phyloP scores from a whole-genome alignment of 2,888 invertebrate species.

The Rhaphigaster nebulosa region DNA sequence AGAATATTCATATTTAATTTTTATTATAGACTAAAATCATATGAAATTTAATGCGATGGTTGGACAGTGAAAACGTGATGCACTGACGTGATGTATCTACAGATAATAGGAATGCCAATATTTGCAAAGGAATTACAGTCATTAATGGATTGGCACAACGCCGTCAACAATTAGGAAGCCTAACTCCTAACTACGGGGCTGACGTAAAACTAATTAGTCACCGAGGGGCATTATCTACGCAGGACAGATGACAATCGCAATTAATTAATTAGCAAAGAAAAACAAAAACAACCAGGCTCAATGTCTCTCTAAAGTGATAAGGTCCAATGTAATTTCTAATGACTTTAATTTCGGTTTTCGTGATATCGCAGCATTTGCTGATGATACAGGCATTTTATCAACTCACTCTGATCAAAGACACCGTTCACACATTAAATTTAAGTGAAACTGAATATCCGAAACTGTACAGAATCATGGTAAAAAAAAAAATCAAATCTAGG shows the following conservation, averaged over 20 bases:
- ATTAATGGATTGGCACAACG: background rate
- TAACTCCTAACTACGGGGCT: background rate
- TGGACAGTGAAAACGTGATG: background rate
- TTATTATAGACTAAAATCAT: too few relatives aligned
- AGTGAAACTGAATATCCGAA: too few relatives aligned
- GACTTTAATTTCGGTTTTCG: background rate
- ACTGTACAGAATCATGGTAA: too few relatives aligned
- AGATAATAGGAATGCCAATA: background rate
- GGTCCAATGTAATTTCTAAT: background rate
- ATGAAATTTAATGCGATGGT: background rate
- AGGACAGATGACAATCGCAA: background rate
- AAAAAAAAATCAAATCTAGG: too few relatives aligned
- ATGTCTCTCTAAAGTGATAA: background rate
- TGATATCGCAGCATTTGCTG: background rate
- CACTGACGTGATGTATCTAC: background rate
- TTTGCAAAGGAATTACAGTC: background rate
- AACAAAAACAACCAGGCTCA: background rate
- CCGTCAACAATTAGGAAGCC: background rate
- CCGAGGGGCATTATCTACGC: background rate
- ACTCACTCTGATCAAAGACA: background rate
- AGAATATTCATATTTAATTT: too few relatives aligned
- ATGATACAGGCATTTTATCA: background rate
- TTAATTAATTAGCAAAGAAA: background rate
- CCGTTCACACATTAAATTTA: background rate
- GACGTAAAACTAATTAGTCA: slow-evolving; percentile 4